Evolutionary conservation across 2,888 invertebrate species (phyloP).

Genomic region (Scelioninae gen. 2): DNA sequence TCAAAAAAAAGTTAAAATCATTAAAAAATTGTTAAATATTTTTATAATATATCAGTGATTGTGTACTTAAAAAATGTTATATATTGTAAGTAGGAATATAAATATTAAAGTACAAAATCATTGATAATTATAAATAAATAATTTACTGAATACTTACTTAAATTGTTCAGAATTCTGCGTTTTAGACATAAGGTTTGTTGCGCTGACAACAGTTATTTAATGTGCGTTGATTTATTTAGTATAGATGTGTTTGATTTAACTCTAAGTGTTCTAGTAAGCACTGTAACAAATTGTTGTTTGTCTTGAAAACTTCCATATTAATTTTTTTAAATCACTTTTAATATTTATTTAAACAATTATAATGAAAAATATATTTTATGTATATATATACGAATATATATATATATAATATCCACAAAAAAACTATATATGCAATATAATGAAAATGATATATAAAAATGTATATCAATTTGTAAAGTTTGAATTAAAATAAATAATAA

Average conservation of each 20-base stretch:
- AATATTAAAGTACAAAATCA: neutral
- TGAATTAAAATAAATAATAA: too few species aligned
- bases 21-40: neutral
- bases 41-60: neutral
- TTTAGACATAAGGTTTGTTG: constrained; percentile 49
- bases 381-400: too few species aligned
- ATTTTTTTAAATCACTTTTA: too few species aligned
- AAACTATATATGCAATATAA: too few species aligned
- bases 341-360: too few species aligned
- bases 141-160: constrained; percentile 24
- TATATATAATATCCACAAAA: too few species aligned
- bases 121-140: neutral
- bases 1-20: neutral
- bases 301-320: too few species aligned
- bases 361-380: too few species aligned
- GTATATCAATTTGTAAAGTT: too few species aligned
- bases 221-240: constrained; percentile 1
- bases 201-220: constrained; percentile 31
- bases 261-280: neutral
- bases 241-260: too few species aligned
- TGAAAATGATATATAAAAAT: too few species aligned
- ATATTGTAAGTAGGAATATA: neutral
- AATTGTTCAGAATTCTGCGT: constrained; percentile 46
- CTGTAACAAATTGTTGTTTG: neutral
- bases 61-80: neutral